Evolutionary conservation across 2,888 invertebrate species (phyloP).

Genomic region (Eupithecia centaureata): DNA sequence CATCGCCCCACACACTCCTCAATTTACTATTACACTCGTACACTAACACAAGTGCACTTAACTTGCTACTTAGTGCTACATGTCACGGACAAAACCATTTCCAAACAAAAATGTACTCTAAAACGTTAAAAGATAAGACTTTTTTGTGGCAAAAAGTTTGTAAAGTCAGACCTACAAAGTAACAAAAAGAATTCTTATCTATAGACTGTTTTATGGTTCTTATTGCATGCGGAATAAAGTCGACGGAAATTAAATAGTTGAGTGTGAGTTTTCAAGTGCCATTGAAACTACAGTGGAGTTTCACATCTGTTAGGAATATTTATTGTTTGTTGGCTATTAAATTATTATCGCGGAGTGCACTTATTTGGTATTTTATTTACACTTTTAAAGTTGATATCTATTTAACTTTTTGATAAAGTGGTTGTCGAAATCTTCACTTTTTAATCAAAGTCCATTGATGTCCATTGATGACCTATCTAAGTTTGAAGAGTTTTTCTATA

Average conservation of each 20-base stretch:
- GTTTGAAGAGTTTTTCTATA: too few relatives aligned
- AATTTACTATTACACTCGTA: conserved; percentile 19
- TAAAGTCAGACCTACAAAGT: neutral
- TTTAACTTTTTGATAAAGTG: neutral
- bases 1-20: conserved; percentile 13
- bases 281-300: conserved; percentile 9
- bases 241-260: conserved; percentile 2
- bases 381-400: neutral
- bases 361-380: conserved; percentile 3
- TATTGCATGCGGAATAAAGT: conserved; percentile 6
- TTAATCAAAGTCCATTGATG: too few relatives aligned
- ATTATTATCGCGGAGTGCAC: conserved; percentile 3
- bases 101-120: conserved; percentile 1
- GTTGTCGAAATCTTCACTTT: conserved; percentile 4
- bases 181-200: conserved; percentile 5
- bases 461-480: too few relatives aligned
- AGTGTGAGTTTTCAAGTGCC: conserved; percentile 11
- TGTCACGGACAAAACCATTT: neutral
- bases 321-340: conserved; percentile 18
- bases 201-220: conserved; percentile 4
- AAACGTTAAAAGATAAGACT: neutral
- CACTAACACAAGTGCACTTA: conserved; percentile 14
- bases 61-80: conserved; percentile 22
- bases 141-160: neutral
- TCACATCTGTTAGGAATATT: conserved; percentile 24